Percentiles rank a stretch among this genome's conserved stretches.
Conservation (phyloP, 1,140 invertebrate genomes). For the Campoletis sonorensis region DNA sequence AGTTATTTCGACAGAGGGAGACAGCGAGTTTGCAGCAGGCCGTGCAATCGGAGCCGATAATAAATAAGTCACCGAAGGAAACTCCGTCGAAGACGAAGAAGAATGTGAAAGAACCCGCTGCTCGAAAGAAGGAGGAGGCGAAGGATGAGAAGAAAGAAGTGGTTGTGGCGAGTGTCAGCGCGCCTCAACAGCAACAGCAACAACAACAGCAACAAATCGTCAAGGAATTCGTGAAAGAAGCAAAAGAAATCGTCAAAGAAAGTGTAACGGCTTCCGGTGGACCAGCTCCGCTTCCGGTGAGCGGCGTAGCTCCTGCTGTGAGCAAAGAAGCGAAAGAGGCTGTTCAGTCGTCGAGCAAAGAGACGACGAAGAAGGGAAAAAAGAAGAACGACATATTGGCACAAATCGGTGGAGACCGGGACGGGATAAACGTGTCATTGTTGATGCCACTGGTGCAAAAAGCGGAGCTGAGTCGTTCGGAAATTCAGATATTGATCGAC, state of each 20-base stretch:
- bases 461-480: conserved; percentile 87
- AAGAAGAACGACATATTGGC: conserved; percentile 76
- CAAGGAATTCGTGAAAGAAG: conserved; percentile 68
- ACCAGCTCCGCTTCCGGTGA: neutral
- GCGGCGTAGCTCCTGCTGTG: neutral
- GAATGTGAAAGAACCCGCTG: conserved; percentile 64
- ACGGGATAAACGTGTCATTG: conserved; percentile 82
- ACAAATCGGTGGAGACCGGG: conserved; percentile 79
- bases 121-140: conserved; percentile 66
- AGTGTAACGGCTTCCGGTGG: neutral
- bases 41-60: conserved; percentile 59
- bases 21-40: conserved; percentile 68
- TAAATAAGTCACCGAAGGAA: conserved; percentile 70
- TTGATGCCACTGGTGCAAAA: conserved; percentile 86
- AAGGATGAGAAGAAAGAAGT: conserved; percentile 66
- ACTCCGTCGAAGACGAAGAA: conserved; percentile 71
- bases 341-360: conserved; percentile 63
- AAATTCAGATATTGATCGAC: conserved; percentile 93
- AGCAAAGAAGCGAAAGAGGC: conserved; percentile 60
- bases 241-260: conserved; percentile 53
- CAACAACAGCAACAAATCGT: conserved; percentile 38
- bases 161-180: conserved; percentile 43
- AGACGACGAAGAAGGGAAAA: conserved; percentile 78
- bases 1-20: conserved; percentile 62
- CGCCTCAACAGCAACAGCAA: conserved; percentile 45